A percentile compares a stretch with the other conserved stretches of the same genome.
phyloP scores from a whole-genome alignment of 1,140 invertebrate genomes.

The Colletes gigas region DNA sequence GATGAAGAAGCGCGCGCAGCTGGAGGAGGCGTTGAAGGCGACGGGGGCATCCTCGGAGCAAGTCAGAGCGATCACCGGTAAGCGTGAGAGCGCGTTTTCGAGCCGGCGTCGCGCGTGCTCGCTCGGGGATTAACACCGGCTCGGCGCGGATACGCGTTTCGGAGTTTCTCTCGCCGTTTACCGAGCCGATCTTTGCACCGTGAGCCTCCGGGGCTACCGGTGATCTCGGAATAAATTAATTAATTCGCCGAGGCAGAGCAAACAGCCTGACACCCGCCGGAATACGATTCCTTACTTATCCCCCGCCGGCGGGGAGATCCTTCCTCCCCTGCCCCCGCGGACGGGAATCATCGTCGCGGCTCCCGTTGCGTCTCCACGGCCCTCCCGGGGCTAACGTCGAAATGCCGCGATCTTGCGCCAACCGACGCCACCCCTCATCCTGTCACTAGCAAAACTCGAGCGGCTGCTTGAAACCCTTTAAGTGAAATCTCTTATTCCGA shows the following conservation, averaged over 20 bases:
- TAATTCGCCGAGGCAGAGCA: slow-evolving; percentile 74
- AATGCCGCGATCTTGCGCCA: slow-evolving; percentile 32
- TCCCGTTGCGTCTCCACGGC: not conserved
- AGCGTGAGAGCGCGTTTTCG: slow-evolving; percentile 51
- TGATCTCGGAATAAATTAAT: slow-evolving; percentile 76
- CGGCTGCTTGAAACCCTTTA: slow-evolving; percentile 78
- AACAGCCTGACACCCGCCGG: slow-evolving; percentile 75
- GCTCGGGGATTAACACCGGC: slow-evolving; percentile 1
- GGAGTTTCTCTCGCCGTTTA: slow-evolving; percentile 23
- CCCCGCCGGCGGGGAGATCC: slow-evolving; percentile 53
- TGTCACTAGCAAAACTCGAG: slow-evolving; percentile 82
- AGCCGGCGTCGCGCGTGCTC: slow-evolving; percentile 1
- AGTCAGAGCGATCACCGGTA: slow-evolving; percentile 89
- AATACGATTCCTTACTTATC: slow-evolving; percentile 78
- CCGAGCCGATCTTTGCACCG: slow-evolving; percentile 26
- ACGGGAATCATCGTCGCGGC: slow-evolving; percentile 11
- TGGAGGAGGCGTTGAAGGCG: slow-evolving; percentile 90
- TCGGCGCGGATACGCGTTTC: slow-evolving; percentile 23
- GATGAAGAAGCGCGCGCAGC: slow-evolving; percentile 87
- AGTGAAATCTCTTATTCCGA: slow-evolving; percentile 82
- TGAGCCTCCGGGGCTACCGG: slow-evolving; percentile 60
- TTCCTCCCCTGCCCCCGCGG: slow-evolving; percentile 65
- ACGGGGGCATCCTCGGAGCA: slow-evolving; percentile 88
- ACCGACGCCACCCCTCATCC: slow-evolving; percentile 63
- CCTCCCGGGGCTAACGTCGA: slow-evolving; percentile 19